Evolutionary conservation across 64 coral and sea anemone species (phyloP).

Genomic region (Porites lutea): DNA sequence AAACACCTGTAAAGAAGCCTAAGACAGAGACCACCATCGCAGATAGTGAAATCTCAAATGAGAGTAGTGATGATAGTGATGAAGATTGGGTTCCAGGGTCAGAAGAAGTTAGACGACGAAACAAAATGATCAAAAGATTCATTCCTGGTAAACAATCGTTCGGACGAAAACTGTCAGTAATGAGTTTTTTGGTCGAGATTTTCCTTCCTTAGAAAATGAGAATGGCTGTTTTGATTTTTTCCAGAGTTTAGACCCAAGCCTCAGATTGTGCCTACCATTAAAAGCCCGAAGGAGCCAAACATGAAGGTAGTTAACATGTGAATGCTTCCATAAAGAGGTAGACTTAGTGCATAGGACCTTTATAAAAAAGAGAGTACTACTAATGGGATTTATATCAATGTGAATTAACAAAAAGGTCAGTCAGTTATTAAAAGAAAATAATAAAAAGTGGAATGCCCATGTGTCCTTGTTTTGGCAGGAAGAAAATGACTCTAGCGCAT

Average conservation of each 20-base stretch:
- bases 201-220: too few species aligned
- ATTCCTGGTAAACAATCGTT: neutral
- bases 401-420: neutral
- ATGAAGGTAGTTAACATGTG: neutral
- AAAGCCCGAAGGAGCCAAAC: neutral
- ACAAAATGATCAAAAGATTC: constrained; percentile 68
- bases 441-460: neutral
- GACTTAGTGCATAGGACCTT: too few species aligned
- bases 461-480: neutral
- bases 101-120: constrained; percentile 59
- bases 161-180: too few species aligned
- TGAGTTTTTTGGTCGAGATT: too few species aligned
- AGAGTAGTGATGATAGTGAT: constrained; percentile 49
- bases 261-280: neutral
- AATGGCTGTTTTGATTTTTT: neutral
- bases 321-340: neutral
- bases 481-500: neutral
- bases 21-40: neutral
- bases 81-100: constrained; percentile 78
- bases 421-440: too few species aligned
- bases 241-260: constrained; percentile 39
- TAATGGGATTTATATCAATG: too few species aligned
- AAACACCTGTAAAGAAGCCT: neutral
- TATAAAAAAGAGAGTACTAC: too few species aligned
- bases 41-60: neutral